phyloP scores from a whole-genome alignment of 2,888 invertebrate genomes.

The Elegia similella region DNA sequence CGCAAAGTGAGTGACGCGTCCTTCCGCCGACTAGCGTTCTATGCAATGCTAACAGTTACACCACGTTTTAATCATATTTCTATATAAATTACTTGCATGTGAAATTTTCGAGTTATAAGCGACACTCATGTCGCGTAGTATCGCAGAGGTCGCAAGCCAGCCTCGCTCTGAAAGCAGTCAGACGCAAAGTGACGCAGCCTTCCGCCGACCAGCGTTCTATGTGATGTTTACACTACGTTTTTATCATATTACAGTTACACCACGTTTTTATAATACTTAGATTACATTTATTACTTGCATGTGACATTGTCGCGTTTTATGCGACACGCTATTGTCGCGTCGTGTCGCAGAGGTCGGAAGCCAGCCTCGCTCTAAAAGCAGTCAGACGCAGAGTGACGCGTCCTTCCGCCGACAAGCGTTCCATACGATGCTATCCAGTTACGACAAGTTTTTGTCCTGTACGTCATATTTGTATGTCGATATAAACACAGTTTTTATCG shows the following conservation, averaged over 20 bases:
- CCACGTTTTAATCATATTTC: slow-evolving; percentile 30
- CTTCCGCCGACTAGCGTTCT: not conserved
- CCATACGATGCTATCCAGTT: slow-evolving; percentile 53
- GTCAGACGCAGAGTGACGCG: slow-evolving; percentile 69
- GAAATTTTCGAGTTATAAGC: slow-evolving; percentile 41
- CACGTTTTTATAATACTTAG: too few relatives aligned
- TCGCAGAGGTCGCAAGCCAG: slow-evolving; percentile 67
- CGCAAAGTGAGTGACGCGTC: slow-evolving; percentile 33
- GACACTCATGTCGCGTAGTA: slow-evolving; percentile 46
- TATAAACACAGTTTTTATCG: not conserved
- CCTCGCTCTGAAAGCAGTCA: slow-evolving; percentile 67
- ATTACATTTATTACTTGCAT: too few relatives aligned
- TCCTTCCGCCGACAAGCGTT: slow-evolving; percentile 69
- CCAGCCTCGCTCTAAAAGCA: slow-evolving; percentile 65
- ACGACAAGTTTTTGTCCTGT: not conserved
- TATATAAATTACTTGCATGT: slow-evolving; percentile 21
- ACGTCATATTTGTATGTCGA: not conserved
- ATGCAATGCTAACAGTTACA: not conserved
- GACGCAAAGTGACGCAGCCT: slow-evolving; percentile 74
- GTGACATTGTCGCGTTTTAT: slow-evolving; percentile 39
- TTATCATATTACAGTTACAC: too few relatives aligned
- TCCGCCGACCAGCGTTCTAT: slow-evolving; percentile 62
- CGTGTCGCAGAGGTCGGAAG: slow-evolving; percentile 69
- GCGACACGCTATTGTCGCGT: slow-evolving; percentile 39
- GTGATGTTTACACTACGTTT: slow-evolving; percentile 50